phyloP scores from a whole-genome alignment of 2,113 vertebrate genomes.

The Pteronura brasiliensis region DNA sequence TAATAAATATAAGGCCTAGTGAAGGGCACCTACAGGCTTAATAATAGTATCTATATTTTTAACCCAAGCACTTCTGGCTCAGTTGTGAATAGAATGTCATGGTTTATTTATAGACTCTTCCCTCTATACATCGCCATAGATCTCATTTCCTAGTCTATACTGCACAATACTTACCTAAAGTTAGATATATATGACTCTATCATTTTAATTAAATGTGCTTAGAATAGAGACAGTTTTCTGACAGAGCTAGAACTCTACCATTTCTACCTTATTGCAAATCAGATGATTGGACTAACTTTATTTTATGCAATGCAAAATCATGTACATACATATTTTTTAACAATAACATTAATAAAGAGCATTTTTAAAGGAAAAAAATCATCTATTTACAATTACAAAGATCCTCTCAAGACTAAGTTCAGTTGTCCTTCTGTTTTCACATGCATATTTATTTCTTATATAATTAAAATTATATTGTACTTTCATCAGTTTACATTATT shows the following conservation, averaged over 20 bases:
- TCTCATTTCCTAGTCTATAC: background rate
- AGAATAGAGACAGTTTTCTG: background rate
- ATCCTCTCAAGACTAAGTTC: background rate
- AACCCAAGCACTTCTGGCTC: background rate
- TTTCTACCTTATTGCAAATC: background rate
- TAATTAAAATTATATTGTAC: background rate
- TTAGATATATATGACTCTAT: background rate
- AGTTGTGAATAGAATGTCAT: background rate
- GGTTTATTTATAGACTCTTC: background rate
- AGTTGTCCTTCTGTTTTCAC: background rate
- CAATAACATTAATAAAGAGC: background rate
- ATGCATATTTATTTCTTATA: background rate
- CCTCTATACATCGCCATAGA: too few relatives aligned
- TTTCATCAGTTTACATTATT: slow-evolving; percentile 1
- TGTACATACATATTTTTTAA: background rate
- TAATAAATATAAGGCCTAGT: background rate
- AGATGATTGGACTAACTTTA: background rate
- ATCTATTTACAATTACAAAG: background rate
- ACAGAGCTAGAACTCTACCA: background rate
- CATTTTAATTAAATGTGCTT: background rate
- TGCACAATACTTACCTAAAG: background rate
- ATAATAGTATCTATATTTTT: background rate
- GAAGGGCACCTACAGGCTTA: background rate
- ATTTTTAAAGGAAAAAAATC: background rate
- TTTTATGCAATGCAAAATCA: background rate